Base-by-base conservation (phyloP, 1,140 invertebrate species). In the Drosophila mayri region DNA sequence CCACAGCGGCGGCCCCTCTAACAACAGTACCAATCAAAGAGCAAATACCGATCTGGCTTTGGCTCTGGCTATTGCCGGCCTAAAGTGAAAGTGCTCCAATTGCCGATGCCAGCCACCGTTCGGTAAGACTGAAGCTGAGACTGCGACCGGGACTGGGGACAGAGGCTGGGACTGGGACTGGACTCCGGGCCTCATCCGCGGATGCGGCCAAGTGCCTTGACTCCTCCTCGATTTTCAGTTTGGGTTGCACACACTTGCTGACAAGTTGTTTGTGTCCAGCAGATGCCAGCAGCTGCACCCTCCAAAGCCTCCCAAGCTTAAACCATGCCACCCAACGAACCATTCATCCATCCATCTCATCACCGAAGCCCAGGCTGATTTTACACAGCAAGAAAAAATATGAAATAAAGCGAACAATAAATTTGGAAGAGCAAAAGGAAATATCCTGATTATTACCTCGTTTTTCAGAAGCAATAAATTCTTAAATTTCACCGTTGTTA, bases 11-110 rank as follows among this genome's bases (percentile, higher is more conserved):
- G 37, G 63, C 66, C 47, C 66, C 66, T 38, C 62, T 55, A 70
- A 70, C 66, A 67, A 67, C 64, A 76, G 57, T 41, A 77, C 74
- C 85, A 90, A 88, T 88, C 84, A 90, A 85, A 81, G 78, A 70
- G 75, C 75, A 75, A 90, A 90, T 80, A 88, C 80, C 83, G 74
- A 76, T 79, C 68, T 76, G 81, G 79, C 86, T 81, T 43, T 30
- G 67, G 68, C 50, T 62, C 22, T 67, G 68, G 79, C 74, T 72
- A 55, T 55, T 41, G 68, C 43, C 52, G 68, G 70, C 70, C 70
- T 74, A 90, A 90, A 90, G 85, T 90, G 85, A 90, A 90, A 90
- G 85, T 90, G 85, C 85, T 90, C 85, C 86, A 90, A 79, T 90
- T 90, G 85, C 66, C 55, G 60, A 61, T 49, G 65, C 65, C 50